These are phyloP conservation scores for Andrena bicolor DNA, from an alignment of 2,888 invertebrate species.

Conservation along the genomic window DNA sequence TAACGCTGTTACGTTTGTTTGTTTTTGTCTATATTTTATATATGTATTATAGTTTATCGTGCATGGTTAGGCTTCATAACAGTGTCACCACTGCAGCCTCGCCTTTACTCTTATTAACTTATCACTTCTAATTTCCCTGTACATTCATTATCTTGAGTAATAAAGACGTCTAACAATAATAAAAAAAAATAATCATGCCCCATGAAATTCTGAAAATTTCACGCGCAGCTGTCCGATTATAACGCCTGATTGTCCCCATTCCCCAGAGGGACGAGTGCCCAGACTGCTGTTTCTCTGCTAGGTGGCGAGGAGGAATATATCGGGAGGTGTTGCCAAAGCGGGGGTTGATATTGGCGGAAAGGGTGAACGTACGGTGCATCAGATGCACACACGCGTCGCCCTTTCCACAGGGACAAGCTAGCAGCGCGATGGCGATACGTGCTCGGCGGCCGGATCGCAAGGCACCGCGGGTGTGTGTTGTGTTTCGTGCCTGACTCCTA, in stretches of 20 bases:
- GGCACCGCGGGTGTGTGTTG: slow-evolving; percentile 18
- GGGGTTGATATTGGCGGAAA: slow-evolving; percentile 19
- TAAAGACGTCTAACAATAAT: too few relatives aligned
- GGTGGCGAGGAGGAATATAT: slow-evolving; percentile 11
- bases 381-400: slow-evolving; percentile 54
- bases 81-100: too few relatives aligned
- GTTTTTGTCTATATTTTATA: too few relatives aligned
- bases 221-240: background rate
- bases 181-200: too few relatives aligned
- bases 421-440: slow-evolving; percentile 55
- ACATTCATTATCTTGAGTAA: too few relatives aligned
- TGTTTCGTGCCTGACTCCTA: slow-evolving; percentile 45
- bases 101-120: too few relatives aligned
- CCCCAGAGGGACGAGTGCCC: background rate
- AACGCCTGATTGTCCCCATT: background rate
- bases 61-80: too few relatives aligned
- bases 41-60: too few relatives aligned
- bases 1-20: too few relatives aligned
- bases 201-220: background rate
- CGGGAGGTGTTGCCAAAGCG: slow-evolving; percentile 29
- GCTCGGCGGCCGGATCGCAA: slow-evolving; percentile 59
- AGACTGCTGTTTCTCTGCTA: background rate
- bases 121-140: too few relatives aligned
- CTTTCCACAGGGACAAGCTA: slow-evolving; percentile 50
- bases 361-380: slow-evolving; percentile 58